A percentile compares a stretch with the other conserved stretches of the same genome.
Evolutionary conservation across 2,888 invertebrate species (phyloP).

Genomic region (Bhutanitis thaidina): DNA sequence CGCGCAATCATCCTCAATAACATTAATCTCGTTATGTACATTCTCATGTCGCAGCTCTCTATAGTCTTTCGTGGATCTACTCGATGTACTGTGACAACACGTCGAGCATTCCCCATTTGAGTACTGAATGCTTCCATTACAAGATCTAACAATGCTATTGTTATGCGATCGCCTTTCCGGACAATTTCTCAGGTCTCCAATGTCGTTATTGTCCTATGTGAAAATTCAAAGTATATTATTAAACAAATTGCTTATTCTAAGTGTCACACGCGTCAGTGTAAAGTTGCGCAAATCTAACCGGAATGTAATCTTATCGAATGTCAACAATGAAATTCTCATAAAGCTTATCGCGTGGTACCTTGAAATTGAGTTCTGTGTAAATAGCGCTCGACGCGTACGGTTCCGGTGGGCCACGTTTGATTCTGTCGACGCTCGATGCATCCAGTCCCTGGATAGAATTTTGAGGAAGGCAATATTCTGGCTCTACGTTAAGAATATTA

Average conservation of each 20-base stretch:
- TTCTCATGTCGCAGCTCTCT: slow-evolving; percentile 66
- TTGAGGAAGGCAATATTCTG: slow-evolving; percentile 72
- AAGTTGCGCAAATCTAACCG: slow-evolving; percentile 48
- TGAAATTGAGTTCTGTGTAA: slow-evolving; percentile 78
- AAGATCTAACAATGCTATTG: slow-evolving; percentile 74
- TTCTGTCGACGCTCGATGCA: slow-evolving; percentile 63
- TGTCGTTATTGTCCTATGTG: slow-evolving; percentile 68
- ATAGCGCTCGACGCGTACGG: slow-evolving; percentile 75
- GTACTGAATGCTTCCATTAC: slow-evolving; percentile 73
- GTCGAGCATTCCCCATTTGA: slow-evolving; percentile 74
- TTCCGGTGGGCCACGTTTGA: slow-evolving; percentile 68
- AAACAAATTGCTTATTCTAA: slow-evolving; percentile 23
- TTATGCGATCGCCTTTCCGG: slow-evolving; percentile 72
- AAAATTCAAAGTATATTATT: slow-evolving; percentile 47
- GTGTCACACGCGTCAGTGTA: slow-evolving; percentile 19
- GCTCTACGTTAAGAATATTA: slow-evolving; percentile 67
- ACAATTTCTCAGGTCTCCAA: slow-evolving; percentile 68
- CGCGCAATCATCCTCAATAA: slow-evolving; percentile 65
- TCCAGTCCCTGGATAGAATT: slow-evolving; percentile 73
- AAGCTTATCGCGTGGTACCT: slow-evolving; percentile 66
- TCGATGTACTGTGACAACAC: slow-evolving; percentile 73
- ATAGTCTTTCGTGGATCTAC: slow-evolving; percentile 72
- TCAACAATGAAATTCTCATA: slow-evolving; percentile 44
- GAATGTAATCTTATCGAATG: slow-evolving; percentile 52
- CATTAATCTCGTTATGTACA: slow-evolving; percentile 65